Percentiles rank a stretch among this genome's conserved stretches.
Conservation (phyloP, 2,113 vertebrate genomes). For the Gnathonemus longibarbis region DNA sequence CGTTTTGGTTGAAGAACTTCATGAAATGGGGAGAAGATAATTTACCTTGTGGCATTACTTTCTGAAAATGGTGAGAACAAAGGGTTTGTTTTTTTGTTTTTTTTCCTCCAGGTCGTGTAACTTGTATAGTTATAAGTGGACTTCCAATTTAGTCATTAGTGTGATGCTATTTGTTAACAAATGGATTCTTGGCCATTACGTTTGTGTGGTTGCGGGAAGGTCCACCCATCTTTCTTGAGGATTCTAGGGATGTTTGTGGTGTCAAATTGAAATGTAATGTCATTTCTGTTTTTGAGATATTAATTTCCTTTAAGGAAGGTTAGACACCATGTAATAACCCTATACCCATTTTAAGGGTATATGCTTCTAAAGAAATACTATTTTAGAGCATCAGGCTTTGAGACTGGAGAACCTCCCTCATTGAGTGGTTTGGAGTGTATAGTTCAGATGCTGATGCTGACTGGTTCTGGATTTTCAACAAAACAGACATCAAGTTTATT, state of each 20-base stretch:
- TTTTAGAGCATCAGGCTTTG: constrained; percentile 41
- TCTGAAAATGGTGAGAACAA: background rate
- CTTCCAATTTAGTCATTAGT: constrained; percentile 2
- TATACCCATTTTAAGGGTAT: background rate
- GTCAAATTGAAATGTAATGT: constrained; percentile 15
- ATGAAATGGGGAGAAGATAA: background rate
- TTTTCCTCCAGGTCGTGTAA: background rate
- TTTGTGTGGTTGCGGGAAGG: background rate
- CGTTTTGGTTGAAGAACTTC: background rate
- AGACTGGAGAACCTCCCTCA: constrained; percentile 40
- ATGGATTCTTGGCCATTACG: background rate
- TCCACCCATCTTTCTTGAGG: background rate
- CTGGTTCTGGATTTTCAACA: constrained; percentile 37
- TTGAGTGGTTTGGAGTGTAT: constrained; percentile 65
- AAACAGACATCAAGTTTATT: background rate
- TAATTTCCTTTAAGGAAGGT: constrained; percentile 23
- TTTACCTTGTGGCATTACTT: constrained; percentile 4
- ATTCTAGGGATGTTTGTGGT: background rate
- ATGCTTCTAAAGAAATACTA: constrained; percentile 42
- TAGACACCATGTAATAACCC: constrained; percentile 16
- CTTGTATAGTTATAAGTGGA: constrained; percentile 16
- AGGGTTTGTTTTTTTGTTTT: background rate
- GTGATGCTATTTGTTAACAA: constrained; percentile 14
- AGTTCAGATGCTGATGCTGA: constrained; percentile 58
- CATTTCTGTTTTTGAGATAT: constrained; percentile 6